phyloP scores from a whole-genome alignment of 1,140 invertebrate species.

The Cryptotermes secundus region DNA sequence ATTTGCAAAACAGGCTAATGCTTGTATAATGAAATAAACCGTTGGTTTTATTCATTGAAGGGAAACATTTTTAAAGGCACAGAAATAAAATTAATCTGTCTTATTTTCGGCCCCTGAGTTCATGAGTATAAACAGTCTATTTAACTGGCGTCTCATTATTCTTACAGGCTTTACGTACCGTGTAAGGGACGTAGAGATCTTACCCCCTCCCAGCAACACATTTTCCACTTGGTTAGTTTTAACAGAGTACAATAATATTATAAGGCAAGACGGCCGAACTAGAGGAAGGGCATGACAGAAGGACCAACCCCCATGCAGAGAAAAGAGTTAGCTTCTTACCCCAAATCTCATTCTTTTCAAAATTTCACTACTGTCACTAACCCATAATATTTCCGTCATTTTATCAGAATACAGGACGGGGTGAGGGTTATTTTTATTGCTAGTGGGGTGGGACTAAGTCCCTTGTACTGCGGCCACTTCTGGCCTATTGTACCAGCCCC shows the following conservation, averaged over 20 bases:
- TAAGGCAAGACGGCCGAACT: neutral
- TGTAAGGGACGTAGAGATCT: neutral
- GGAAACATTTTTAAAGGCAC: neutral
- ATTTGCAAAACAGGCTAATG: neutral
- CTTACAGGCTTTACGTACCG: neutral
- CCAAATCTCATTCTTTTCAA: neutral
- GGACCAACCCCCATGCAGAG: neutral
- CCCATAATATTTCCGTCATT: neutral
- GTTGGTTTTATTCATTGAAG: neutral
- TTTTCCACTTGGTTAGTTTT: slow-evolving; percentile 13
- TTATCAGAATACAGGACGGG: neutral
- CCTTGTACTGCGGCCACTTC: too few relatives aligned
- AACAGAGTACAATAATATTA: neutral
- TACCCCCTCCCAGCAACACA: neutral
- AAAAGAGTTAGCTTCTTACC: neutral
- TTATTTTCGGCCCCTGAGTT: neutral
- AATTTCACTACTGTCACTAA: neutral
- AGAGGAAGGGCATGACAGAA: neutral
- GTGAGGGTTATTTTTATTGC: too few relatives aligned
- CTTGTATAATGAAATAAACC: neutral
- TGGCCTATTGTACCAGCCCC: too few relatives aligned
- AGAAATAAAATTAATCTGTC: neutral
- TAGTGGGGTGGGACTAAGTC: too few relatives aligned
- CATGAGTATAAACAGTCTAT: neutral
- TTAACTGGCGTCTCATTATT: neutral